These are phyloP conservation scores for Panthera uncia DNA, from an alignment of 2,113 vertebrate genomes.

Conservation along the genomic window DNA sequence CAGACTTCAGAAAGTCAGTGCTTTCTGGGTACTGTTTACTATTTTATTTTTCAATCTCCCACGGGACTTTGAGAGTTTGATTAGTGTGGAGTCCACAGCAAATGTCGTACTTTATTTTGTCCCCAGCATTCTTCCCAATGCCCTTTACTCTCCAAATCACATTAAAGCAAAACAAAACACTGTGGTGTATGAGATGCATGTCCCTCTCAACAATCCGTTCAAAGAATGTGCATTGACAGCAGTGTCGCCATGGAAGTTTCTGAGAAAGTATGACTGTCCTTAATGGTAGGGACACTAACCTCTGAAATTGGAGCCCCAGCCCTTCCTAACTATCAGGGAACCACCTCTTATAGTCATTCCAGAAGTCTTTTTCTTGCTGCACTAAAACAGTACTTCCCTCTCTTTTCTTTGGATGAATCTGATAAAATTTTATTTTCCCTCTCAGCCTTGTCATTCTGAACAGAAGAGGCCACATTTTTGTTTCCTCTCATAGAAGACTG, in stretches of 20 bases:
- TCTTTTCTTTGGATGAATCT: not conserved
- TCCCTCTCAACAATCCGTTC: not conserved
- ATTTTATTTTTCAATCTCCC: not conserved
- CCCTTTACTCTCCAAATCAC: not conserved
- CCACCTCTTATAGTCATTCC: rapidly evolving
- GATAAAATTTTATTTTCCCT: not conserved
- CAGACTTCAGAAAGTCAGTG: not conserved
- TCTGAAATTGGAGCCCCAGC: not conserved
- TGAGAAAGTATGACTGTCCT: not conserved
- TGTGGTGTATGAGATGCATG: too few species aligned
- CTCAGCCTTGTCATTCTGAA: not conserved
- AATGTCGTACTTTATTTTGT: not conserved
- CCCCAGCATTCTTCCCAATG: not conserved
- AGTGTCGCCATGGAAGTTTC: too few species aligned
- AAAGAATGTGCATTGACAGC: not conserved
- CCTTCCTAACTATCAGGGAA: not conserved
- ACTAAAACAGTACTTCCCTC: not conserved
- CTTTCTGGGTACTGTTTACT: not conserved
- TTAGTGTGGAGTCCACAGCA: not conserved
- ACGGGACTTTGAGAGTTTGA: not conserved
- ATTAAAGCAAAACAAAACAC: not conserved
- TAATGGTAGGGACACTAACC: not conserved
- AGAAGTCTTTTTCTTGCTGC: not conserved
- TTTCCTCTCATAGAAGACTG: not conserved
- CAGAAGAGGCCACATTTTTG: not conserved